These are phyloP conservation scores for Phrynosoma platyrhinos DNA, from an alignment of 2,113 vertebrate species.

Conservation along the genomic window DNA sequence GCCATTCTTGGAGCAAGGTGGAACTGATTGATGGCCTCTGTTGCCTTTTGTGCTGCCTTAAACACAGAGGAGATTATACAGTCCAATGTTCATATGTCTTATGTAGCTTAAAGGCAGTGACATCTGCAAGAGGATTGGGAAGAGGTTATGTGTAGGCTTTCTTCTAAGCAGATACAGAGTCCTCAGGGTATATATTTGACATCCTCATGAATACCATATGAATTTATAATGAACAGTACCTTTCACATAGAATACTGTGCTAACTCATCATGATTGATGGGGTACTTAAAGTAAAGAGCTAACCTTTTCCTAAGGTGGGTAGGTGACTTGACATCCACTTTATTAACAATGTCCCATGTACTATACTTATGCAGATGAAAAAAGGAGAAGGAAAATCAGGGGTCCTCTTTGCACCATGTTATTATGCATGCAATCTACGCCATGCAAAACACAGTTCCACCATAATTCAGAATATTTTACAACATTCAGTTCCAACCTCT, in stretches of 20 bases:
- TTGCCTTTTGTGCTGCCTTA: slow-evolving; percentile 39
- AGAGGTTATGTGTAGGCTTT: slow-evolving; percentile 51
- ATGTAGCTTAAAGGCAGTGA: slow-evolving; percentile 16
- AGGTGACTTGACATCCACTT: slow-evolving; percentile 56
- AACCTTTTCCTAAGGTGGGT: slow-evolving; percentile 63
- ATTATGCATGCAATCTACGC: slow-evolving; percentile 29
- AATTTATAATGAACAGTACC: slow-evolving; percentile 67
- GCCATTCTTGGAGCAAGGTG: slow-evolving; percentile 37
- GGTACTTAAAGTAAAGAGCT: slow-evolving; percentile 63
- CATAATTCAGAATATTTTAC: slow-evolving; percentile 46
- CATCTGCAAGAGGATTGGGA: slow-evolving; percentile 28
- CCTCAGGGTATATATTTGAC: slow-evolving; percentile 58
- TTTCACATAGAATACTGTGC: slow-evolving; percentile 59
- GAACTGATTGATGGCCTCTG: slow-evolving; percentile 27
- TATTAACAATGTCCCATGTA: slow-evolving; percentile 58
- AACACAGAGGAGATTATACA: slow-evolving; percentile 31
- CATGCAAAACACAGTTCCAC: slow-evolving; percentile 33
- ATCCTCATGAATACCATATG: slow-evolving; percentile 63
- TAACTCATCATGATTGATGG: slow-evolving; percentile 66
- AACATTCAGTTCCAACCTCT: slow-evolving; percentile 33
- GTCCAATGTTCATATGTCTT: background rate
- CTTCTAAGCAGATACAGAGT: slow-evolving; percentile 39
- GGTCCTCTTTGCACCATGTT: slow-evolving; percentile 34
- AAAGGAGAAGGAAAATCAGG: slow-evolving; percentile 38
- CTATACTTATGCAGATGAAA: slow-evolving; percentile 58